Evolutionary conservation across 2,888 invertebrate species (phyloP), one percentile per base, ranked within the genome.

Genomic region (Craniophora ligustri): DNA sequence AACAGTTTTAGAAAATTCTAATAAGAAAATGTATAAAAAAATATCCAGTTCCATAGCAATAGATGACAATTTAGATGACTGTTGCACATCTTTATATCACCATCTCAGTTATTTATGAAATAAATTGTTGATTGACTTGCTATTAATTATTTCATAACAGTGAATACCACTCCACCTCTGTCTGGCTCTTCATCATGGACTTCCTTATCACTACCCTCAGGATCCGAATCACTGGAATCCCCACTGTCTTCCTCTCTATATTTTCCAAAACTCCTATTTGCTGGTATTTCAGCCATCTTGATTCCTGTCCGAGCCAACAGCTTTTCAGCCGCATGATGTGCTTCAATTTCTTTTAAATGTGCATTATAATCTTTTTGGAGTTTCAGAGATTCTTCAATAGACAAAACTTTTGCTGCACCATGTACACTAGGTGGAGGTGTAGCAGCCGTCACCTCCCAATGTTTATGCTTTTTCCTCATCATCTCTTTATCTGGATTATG

Each of bases 401-500:
- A 86, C 45, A 95, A 79, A 10, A 89, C 59, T 83, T 95, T 94
- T 2, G 88, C 90, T 26, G 94, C 89, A 44, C 94, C 94, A 72
- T 95, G 93, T 31, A 95, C 74, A 31, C 90, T 94, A 0, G 92
- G 90, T 0, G 95, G 95, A 30, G 95, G 95, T 5, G 95, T 95
- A 5, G 95, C 95, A 10, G 95, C 94, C 0, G 95, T 95, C 4
- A 94, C 89, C 82, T 95, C 95, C 95, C 95, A 95, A 69, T 94
- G 70, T 76, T 93, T 93, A 64, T 91, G 84, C 67, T 91, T 94
- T 51, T 92, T 93, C 21, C 94, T 85, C 0, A 76, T 53, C 41
- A 90, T 88, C 73, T 95, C 95, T 70, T 94, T 95, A 45, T 83
- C 83, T 14, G 95, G 94, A 72, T 94, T 89, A 57, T 94, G 95